Percentiles rank a stretch among this genome's conserved stretches.
phyloP scores from a whole-genome alignment of 2,888 invertebrate genomes.

The Mesopsocus fuscifrons region DNA sequence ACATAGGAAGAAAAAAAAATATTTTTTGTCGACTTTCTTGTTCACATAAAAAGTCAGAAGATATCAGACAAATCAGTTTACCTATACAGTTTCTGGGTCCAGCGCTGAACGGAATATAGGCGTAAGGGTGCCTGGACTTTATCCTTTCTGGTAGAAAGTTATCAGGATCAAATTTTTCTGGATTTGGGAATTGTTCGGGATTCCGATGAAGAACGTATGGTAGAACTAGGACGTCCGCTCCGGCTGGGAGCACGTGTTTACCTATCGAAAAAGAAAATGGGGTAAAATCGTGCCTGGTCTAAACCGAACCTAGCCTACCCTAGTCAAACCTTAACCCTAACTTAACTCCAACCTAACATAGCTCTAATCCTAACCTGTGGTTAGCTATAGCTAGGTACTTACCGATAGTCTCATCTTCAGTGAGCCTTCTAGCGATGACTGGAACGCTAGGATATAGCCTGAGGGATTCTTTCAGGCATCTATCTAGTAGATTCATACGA shows the following conservation, averaged over 20 bases:
- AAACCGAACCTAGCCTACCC: too few relatives aligned
- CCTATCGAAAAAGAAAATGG: conserved; percentile 13
- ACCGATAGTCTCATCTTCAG: conserved; percentile 17
- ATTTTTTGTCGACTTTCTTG: background rate
- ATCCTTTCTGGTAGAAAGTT: conserved; percentile 17
- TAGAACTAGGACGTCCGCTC: conserved; percentile 16
- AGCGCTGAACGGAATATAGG: conserved; percentile 36
- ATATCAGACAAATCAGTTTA: too few relatives aligned
- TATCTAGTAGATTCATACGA: conserved; percentile 20
- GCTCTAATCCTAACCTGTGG: too few relatives aligned
- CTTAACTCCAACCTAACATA: too few relatives aligned
- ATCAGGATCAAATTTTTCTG: conserved; percentile 25
- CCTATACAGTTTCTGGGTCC: conserved; percentile 43
- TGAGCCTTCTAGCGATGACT: conserved; percentile 19
- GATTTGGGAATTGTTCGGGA: conserved; percentile 24
- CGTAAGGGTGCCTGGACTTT: conserved; percentile 16
- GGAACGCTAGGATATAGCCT: conserved; percentile 21
- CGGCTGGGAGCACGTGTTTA: conserved; percentile 17
- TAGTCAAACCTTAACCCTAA: too few relatives aligned
- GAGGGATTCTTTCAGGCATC: conserved; percentile 21
- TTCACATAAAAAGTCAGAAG: too few relatives aligned
- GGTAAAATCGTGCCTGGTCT: background rate
- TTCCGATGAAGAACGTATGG: conserved; percentile 22
- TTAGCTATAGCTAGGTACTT: background rate
- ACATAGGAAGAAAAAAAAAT: background rate